These are phyloP conservation scores for Mythimna loreyi DNA, from an alignment of 2,888 invertebrate genomes.

Conservation along the genomic window DNA sequence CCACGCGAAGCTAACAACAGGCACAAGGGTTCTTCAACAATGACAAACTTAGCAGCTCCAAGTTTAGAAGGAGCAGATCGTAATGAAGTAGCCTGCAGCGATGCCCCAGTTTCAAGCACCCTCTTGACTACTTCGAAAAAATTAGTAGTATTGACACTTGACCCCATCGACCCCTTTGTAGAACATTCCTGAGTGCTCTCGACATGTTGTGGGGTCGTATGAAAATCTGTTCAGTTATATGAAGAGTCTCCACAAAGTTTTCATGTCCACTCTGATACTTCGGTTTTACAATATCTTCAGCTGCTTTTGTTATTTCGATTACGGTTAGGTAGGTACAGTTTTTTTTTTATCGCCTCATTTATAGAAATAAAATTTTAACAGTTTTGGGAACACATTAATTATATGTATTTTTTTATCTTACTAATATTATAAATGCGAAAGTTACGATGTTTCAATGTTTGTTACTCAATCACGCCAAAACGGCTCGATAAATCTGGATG, in stretches of 20 bases:
- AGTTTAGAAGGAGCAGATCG: constrained; percentile 35
- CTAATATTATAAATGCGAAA: too few species aligned
- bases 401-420: too few species aligned
- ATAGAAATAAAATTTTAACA: too few species aligned
- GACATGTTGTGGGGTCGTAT: constrained; percentile 45
- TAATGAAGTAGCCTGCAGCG: constrained; percentile 55
- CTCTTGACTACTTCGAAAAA: constrained; percentile 46
- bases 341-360: background rate
- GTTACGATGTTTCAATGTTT: too few species aligned
- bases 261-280: constrained; percentile 33
- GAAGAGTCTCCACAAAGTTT: constrained; percentile 45
- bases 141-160: constrained; percentile 62
- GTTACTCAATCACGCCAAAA: too few species aligned
- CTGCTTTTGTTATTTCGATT: constrained; percentile 16
- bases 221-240: constrained; percentile 58
- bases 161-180: constrained; percentile 52
- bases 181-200: constrained; percentile 43
- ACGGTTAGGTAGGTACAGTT: too few species aligned
- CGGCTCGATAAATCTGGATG: too few species aligned
- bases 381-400: too few species aligned
- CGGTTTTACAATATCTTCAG: constrained; percentile 24
- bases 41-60: constrained; percentile 26
- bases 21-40: constrained; percentile 13
- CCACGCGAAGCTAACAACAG: background rate
- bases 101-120: constrained; percentile 27